Evolutionary conservation across 2,888 invertebrate genomes (phyloP), one percentile per base, ranked within the genome.

Genomic region (Theretra japonica): DNA sequence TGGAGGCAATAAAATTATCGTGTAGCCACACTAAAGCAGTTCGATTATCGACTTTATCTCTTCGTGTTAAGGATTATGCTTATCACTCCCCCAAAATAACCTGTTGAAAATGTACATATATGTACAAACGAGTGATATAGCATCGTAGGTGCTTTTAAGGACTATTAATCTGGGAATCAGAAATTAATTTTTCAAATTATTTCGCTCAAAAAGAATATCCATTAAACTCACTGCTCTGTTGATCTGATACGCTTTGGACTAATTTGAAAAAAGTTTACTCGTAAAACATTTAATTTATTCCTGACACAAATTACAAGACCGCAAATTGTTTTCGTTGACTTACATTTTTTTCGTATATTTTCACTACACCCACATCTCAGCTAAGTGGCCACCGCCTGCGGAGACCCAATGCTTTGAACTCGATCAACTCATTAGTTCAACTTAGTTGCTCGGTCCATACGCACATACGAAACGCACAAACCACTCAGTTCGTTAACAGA

Each of bases 391-490:
- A 81, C 86, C 89, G 82, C 92, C 91, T 89, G 91, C 81, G 79
- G 92, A 82, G 89, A 80, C 85, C 86, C 83, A 83, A 80, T 84
- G 90, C 89, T 93, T 93, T 93, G 94, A 93, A 94, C 91, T 85
- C 93, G 88, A 92, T 90, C 92, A 88, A 86, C 87, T 90, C 91
- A 93, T 94, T 93, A 93, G 90, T 90, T 86, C 92, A 90, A 86
- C 88, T 87, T 85, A 88, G 87, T 89, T 88, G 83, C 88, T 88
- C 86, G 87, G 84, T 85, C 87, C 83, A 85, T 78, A 88, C 87
- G 87, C 88, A 87, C 85, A 86, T 82, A 88, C 85, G 77, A 83
- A 86, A 81, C 87, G 88, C 87, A 87, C 83, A 81, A 82, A 81
- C 86, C 77, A 84, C 86, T 92, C 93, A 94, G 94, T 94, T 84